Percentiles rank a stretch among this genome's conserved stretches.
Evolutionary conservation across 2,797 vertebrate species (phyloP).

Genomic region (Decapterus maruadsi): DNA sequence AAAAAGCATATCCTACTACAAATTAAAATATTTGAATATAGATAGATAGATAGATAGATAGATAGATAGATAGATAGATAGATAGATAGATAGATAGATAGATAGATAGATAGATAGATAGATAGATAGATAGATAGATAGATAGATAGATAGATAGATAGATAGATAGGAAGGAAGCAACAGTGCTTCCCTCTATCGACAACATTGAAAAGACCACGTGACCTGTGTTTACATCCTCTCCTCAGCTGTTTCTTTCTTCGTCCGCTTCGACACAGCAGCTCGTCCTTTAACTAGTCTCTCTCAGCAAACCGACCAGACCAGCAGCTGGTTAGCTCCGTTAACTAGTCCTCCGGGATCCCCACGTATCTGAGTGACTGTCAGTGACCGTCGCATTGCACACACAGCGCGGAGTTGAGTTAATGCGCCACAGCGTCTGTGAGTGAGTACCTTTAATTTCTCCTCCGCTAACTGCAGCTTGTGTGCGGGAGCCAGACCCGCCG

Average conservation of each 20-base stretch:
- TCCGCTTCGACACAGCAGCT: slow-evolving; percentile 57
- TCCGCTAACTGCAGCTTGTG: not conserved
- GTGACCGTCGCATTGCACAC: slow-evolving; percentile 50
- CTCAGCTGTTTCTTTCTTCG: slow-evolving; percentile 89
- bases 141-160: slow-evolving; percentile 39
- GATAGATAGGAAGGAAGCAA: slow-evolving; percentile 47
- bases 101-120: too few species aligned
- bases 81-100: too few species aligned
- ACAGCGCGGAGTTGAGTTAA: slow-evolving; percentile 57
- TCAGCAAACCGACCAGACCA: not conserved
- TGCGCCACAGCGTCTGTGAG: slow-evolving; percentile 64
- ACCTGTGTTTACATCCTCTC: slow-evolving; percentile 94
- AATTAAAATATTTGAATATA: too few species aligned
- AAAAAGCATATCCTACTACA: too few species aligned
- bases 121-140: slow-evolving; percentile 8
- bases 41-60: too few species aligned
- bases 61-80: too few species aligned
- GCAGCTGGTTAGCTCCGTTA: not conserved
- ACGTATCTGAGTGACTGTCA: slow-evolving; percentile 29
- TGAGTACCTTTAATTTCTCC: slow-evolving; percentile 59
- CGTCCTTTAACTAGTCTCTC: slow-evolving; percentile 20
- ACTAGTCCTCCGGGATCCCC: not conserved
- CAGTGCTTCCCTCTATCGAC: slow-evolving; percentile 65
- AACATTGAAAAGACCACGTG: slow-evolving; percentile 84
- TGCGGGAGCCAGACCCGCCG: too few species aligned